These are phyloP conservation scores for Sporophila hypoxantha DNA, from an alignment of 2,113 vertebrate genomes.

Conservation along the genomic window DNA sequence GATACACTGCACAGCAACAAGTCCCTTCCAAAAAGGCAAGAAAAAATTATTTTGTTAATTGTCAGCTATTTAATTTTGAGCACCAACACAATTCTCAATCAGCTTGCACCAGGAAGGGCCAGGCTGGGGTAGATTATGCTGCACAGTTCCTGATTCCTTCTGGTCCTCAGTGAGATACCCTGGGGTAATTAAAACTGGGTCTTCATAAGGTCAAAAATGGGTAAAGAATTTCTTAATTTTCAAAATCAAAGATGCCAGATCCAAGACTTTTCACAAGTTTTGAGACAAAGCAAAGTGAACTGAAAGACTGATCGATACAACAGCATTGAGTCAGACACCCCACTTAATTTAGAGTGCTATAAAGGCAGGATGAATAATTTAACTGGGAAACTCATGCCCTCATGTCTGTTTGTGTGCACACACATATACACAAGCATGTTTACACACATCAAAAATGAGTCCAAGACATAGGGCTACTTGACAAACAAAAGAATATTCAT, in stretches of 20 bases:
- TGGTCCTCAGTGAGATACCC: neutral
- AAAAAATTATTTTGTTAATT: neutral
- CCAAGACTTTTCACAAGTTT: neutral
- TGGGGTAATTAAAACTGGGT: neutral
- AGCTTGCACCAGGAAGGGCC: neutral
- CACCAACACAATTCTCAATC: neutral
- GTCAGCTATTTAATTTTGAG: neutral
- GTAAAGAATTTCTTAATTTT: neutral
- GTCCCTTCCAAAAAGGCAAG: neutral
- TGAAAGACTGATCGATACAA: neutral
- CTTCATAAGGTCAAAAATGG: neutral
- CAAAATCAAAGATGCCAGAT: neutral
- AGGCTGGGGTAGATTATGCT: neutral
- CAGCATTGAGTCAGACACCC: neutral
- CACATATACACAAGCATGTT: constrained; percentile 3
- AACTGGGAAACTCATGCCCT: neutral
- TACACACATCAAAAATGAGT: constrained; percentile 16
- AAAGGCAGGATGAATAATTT: neutral
- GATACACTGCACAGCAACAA: neutral
- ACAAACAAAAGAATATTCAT: constrained; percentile 46
- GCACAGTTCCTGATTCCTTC: neutral
- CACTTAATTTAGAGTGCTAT: neutral
- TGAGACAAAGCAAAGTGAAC: neutral
- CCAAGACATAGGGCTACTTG: neutral
- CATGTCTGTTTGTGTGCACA: neutral